Base-by-base conservation (phyloP, 1,140 invertebrate genomes). In the Solen grandis region DNA sequence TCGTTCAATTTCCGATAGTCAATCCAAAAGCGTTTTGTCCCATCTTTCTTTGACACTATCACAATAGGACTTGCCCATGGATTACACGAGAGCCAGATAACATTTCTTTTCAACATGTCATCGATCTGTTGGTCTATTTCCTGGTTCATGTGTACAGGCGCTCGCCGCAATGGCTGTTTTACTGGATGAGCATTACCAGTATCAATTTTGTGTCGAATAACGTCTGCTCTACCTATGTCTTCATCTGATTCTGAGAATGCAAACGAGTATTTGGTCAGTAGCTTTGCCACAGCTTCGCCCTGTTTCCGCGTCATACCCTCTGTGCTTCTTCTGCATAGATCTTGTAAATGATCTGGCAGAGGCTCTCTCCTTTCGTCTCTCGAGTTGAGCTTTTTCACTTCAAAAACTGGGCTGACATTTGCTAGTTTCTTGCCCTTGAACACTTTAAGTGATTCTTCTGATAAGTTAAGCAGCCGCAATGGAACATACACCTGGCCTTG, bases 181-280 rank as follows among this genome's bases (percentile, higher is more conserved):
- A n/a, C n/a, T n/a, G n/a, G n/a, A n/a, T n/a, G n/a, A n/a, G n/a
- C n/a, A n/a, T n/a, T n/a, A n/a, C n/a, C 84, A 8, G 81, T 83
- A 41, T 78, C 22, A 31, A 84, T 82, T 33, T 22, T 73, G n/a
- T 84, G 83, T 66, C 52, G 66, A 16, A 69, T 55, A 8, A 74
- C 46, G 29, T 29, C 38, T 22, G 79, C n/a, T 33, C n/a, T n/a
- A n/a, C n/a, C n/a, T n/a, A n/a, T n/a, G n/a, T n/a, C n/a, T n/a
- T n/a, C n/a, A n/a, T n/a, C n/a, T n/a, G n/a, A n/a, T n/a, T n/a
- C n/a, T n/a, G n/a, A n/a, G n/a, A n/a, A n/a, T n/a, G n/a, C n/a
- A n/a, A n/a, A n/a, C n/a, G n/a, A n/a, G n/a, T n/a, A n/a, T n/a
- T n/a, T n/a, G n/a, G n/a, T n/a, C n/a, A 57, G 31, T 22, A 81